These are phyloP conservation scores for Saccopteryx bilineata DNA, from an alignment of 2,113 vertebrate genomes.

Conservation along the genomic window DNA sequence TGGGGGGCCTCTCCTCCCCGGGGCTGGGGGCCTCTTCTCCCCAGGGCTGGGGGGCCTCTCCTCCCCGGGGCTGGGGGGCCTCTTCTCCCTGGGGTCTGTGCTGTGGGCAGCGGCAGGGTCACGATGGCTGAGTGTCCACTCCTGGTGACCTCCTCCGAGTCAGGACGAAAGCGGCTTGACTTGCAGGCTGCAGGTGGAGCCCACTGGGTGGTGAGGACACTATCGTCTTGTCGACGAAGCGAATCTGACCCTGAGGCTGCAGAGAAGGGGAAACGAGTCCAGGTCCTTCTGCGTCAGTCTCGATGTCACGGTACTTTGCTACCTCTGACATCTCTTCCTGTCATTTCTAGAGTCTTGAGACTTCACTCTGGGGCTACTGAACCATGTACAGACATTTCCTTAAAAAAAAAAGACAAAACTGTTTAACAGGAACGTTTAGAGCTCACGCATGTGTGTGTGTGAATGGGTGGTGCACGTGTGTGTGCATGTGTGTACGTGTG, in stretches of 20 bases:
- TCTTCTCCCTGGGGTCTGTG: background rate
- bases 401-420: background rate
- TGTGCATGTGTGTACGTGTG: accelerated
- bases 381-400: background rate
- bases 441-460: background rate
- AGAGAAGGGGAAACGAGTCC: background rate
- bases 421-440: background rate
- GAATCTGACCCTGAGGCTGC: conserved; percentile 34
- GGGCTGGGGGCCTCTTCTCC: no score
- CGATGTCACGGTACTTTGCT: background rate
- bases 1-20: no score
- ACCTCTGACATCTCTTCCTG: background rate
- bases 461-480: no score
- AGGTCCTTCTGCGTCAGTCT: background rate
- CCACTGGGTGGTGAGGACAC: background rate
- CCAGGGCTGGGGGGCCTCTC: no score
- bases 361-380: background rate
- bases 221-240: background rate
- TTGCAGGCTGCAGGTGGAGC: background rate
- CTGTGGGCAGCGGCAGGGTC: accelerated
- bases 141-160: background rate
- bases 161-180: background rate
- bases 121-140: accelerated
- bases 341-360: background rate
- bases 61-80: no score